These are phyloP conservation scores for Neomonachus schauinslandi DNA, from an alignment of 2,113 vertebrate genomes.

Conservation along the genomic window DNA sequence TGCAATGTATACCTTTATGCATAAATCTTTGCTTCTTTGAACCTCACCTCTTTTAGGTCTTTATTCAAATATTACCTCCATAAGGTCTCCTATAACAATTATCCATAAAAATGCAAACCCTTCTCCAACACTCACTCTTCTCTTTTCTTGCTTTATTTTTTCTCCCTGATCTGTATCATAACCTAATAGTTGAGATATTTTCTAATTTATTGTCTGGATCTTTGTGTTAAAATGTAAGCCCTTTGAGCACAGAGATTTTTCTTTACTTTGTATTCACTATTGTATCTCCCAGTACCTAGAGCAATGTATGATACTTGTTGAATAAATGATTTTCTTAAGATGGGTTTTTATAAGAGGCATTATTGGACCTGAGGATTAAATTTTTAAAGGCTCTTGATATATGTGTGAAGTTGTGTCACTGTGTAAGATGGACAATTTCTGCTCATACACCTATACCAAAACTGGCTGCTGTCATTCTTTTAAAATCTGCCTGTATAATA, in stretches of 20 bases:
- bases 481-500: background rate
- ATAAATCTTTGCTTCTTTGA: slow-evolving; percentile 52
- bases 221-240: background rate
- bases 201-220: background rate
- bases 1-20: background rate
- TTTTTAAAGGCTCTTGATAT: background rate
- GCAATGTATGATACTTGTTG: background rate
- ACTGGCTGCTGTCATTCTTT: background rate
- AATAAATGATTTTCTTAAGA: background rate
- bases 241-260: background rate
- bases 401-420: background rate
- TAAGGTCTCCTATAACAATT: background rate
- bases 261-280: background rate
- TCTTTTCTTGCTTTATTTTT: background rate
- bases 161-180: background rate
- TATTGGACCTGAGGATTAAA: background rate
- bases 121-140: background rate
- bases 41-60: background rate
- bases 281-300: background rate
- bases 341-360: slow-evolving; percentile 7
- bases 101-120: background rate
- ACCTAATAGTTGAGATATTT: background rate
- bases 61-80: background rate
- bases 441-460: background rate
- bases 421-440: background rate